These are phyloP conservation scores for Cistogaster globosa DNA, from an alignment of 2,888 invertebrate species.

Conservation along the genomic window DNA sequence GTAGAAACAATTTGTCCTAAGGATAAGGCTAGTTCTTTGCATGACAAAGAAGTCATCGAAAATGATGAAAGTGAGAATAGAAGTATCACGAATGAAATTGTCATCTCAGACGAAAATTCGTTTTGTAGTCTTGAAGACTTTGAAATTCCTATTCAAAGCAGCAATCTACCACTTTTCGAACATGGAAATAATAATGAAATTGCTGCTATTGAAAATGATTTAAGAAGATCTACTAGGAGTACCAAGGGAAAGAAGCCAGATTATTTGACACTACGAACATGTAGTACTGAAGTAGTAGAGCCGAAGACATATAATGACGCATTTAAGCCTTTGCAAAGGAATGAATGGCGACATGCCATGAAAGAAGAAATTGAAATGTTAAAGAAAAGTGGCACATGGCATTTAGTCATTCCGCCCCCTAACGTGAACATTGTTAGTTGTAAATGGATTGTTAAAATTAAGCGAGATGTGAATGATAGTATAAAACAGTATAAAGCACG, in stretches of 20 bases:
- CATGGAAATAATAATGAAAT: neutral
- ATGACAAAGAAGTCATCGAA: neutral
- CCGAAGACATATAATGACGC: constrained; percentile 6
- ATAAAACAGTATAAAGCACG: constrained; percentile 4
- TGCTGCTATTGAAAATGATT: neutral
- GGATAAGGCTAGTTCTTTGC: too few species aligned
- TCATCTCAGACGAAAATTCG: too few species aligned
- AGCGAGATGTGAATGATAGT: constrained; percentile 8
- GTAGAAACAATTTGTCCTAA: too few species aligned
- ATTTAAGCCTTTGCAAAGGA: neutral
- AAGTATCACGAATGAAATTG: neutral
- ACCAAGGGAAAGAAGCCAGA: constrained; percentile 16
- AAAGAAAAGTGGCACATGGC: constrained; percentile 6
- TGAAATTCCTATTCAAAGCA: neutral
- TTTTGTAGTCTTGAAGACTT: neutral
- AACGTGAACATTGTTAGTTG: constrained; percentile 7
- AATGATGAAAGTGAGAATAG: neutral
- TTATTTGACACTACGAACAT: neutral
- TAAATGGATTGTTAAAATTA: constrained; percentile 1
- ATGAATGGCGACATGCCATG: neutral
- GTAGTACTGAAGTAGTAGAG: constrained; percentile 1
- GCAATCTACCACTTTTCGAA: too few species aligned
- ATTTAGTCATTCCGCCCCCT: neutral
- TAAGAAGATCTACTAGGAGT: constrained; percentile 8
- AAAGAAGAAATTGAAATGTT: constrained; percentile 1